These are phyloP conservation scores for Koerneria pararmatus DNA, from an alignment of 2,888 invertebrate genomes.

Conservation along the genomic window DNA sequence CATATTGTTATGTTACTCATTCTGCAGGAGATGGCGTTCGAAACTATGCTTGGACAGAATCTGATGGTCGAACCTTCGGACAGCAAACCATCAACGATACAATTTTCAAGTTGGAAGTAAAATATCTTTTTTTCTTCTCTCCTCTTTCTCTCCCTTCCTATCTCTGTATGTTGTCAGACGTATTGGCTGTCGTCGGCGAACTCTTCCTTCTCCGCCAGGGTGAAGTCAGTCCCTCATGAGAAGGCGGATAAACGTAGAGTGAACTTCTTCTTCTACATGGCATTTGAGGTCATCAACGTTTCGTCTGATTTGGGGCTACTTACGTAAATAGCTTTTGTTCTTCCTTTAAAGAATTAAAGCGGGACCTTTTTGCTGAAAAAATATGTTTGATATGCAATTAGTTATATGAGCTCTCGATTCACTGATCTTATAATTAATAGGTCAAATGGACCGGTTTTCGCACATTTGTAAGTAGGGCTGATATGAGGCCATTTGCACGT, in stretches of 20 bases:
- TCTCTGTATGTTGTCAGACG: conserved; percentile 10
- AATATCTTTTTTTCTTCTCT: not conserved
- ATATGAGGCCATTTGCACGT: too few relatives aligned
- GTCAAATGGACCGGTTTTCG: too few relatives aligned
- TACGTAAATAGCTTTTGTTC: too few relatives aligned
- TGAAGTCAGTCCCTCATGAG: conserved; percentile 14
- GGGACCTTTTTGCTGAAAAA: too few relatives aligned
- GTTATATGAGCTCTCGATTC: too few relatives aligned
- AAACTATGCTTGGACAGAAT: conserved; percentile 83
- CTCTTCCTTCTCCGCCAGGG: conserved; percentile 16
- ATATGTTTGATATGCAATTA: too few relatives aligned
- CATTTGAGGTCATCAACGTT: conserved; percentile 22
- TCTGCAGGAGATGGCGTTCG: conserved; percentile 71
- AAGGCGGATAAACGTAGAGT: conserved; percentile 26
- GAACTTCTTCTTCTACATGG: conserved; percentile 36
- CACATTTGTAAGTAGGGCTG: too few relatives aligned
- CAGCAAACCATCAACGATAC: conserved; percentile 81
- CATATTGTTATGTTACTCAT: too few relatives aligned
- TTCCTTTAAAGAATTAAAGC: too few relatives aligned
- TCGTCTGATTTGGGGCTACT: too few relatives aligned
- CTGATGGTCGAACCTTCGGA: conserved; percentile 88
- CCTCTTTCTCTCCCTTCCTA: not conserved
- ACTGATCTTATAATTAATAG: too few relatives aligned
- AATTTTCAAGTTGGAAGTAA: conserved; percentile 55
- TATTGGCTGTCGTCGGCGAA: conserved; percentile 16